Evolutionary conservation across 2,113 vertebrate genomes (phyloP).

Genomic region (Carassius gibelio): DNA sequence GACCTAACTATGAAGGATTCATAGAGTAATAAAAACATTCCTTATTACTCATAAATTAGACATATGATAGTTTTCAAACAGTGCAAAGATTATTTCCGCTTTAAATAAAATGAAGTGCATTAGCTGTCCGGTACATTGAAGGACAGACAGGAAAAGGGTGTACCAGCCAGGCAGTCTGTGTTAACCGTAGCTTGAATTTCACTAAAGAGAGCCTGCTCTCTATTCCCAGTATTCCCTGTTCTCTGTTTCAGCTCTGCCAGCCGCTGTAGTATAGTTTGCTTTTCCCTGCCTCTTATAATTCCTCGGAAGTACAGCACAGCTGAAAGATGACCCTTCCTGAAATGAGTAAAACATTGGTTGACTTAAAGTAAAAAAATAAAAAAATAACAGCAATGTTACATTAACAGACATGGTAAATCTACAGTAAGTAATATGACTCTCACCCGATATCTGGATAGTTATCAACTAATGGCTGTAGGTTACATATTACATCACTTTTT

Average conservation of each 20-base stretch:
- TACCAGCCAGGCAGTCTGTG: slow-evolving; percentile 61
- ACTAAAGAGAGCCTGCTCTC: slow-evolving; percentile 61
- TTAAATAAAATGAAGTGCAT: slow-evolving; percentile 11
- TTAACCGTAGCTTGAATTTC: slow-evolving; percentile 63
- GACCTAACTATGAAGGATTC: not conserved
- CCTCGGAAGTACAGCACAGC: slow-evolving; percentile 75
- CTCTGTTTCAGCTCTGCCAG: slow-evolving; percentile 60
- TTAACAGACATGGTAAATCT: not conserved
- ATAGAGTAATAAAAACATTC: not conserved
- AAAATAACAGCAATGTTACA: too few species aligned
- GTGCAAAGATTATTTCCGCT: not conserved
- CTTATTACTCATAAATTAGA: not conserved
- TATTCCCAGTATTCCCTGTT: rapidly evolving
- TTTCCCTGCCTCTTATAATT: slow-evolving; percentile 60
- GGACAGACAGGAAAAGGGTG: slow-evolving; percentile 61
- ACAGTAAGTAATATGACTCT: not conserved
- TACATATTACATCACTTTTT: slow-evolving; percentile 54
- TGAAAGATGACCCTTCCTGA: slow-evolving; percentile 71
- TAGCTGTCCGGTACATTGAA: slow-evolving; percentile 32
- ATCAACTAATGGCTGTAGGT: slow-evolving; percentile 49
- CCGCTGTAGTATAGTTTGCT: slow-evolving; percentile 63
- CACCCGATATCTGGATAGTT: slow-evolving; percentile 65
- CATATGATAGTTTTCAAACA: not conserved
- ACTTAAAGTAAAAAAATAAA: not conserved
- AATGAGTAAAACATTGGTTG: slow-evolving; percentile 6